Percentiles rank a stretch among this genome's conserved stretches.
These are phyloP conservation scores for Rhagologus leucostigma DNA, from an alignment of 2,113 vertebrate genomes.

Conservation along the genomic window DNA sequence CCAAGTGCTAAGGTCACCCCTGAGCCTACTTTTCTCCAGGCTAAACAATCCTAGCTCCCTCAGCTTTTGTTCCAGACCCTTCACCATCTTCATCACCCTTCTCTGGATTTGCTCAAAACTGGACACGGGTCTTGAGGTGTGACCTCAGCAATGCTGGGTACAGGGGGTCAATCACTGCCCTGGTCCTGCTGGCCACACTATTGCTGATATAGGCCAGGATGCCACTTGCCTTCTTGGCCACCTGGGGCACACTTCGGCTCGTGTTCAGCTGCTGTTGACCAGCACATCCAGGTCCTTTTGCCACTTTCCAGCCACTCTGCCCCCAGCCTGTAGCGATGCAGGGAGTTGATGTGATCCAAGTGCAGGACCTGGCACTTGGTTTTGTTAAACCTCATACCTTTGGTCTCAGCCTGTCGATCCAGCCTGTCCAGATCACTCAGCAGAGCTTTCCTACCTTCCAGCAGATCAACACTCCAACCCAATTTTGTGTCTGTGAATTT, in stretches of 20 bases:
- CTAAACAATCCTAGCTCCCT: neutral
- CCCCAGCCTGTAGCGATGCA: rapidly evolving
- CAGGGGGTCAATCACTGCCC: neutral
- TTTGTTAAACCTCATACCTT: neutral
- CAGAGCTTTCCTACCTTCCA: neutral
- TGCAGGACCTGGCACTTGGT: neutral
- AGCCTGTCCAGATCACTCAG: neutral
- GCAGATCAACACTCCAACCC: too few relatives aligned
- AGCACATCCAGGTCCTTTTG: neutral
- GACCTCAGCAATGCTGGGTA: too few relatives aligned
- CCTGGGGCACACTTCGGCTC: neutral
- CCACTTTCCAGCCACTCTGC: neutral
- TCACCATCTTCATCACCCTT: neutral
- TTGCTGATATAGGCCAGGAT: neutral
- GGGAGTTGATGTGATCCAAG: neutral
- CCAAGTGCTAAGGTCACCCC: neutral
- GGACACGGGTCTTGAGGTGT: too few relatives aligned
- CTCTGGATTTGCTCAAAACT: neutral
- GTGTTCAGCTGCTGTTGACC: neutral
- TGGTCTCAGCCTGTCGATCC: neutral
- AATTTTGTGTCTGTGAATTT: neutral
- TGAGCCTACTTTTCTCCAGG: neutral
- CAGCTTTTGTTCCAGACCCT: neutral
- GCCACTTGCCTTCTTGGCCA: neutral
- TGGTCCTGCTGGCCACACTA: neutral